Evolutionary conservation across 2,888 invertebrate species (phyloP).

Genomic region (Aradus depressus): DNA sequence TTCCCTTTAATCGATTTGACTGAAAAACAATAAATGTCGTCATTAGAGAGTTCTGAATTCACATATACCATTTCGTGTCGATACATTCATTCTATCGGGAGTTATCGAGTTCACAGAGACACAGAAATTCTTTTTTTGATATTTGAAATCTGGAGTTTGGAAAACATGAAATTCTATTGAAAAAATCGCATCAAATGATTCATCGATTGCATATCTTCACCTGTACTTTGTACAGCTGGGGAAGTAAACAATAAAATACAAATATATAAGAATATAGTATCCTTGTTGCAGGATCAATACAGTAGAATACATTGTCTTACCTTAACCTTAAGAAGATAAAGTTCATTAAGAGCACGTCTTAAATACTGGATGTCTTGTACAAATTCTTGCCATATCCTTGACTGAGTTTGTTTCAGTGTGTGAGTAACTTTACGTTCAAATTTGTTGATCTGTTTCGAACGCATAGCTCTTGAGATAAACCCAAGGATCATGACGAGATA

Average conservation of each 20-base stretch:
- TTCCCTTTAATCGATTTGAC: no score
- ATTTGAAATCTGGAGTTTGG: neutral
- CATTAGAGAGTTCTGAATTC: no score
- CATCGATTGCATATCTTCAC: no score
- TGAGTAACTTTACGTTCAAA: conserved; percentile 65
- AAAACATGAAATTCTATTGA: no score
- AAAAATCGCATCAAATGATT: no score
- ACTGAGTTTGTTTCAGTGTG: conserved; percentile 67
- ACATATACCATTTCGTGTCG: no score
- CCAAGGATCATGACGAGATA: conserved; percentile 83
- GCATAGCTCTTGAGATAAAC: conserved; percentile 66
- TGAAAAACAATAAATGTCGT: no score
- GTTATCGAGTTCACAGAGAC: no score
- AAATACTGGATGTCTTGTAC: conserved; percentile 62
- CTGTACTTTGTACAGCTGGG: no score
- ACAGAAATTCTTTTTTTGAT: no score
- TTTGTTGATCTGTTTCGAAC: conserved; percentile 58
- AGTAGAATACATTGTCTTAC: conserved; percentile 37
- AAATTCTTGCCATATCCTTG: conserved; percentile 62
- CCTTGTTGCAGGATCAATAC: neutral
- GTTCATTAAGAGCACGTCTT: conserved; percentile 64
- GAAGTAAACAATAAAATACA: no score
- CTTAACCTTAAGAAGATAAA: conserved; percentile 71
- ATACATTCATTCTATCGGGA: no score
- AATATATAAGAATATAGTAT: neutral